A percentile compares a stretch with the other conserved stretches of the same genome.
Conservation (phyloP, 2,797 vertebrate genomes). For the Strix occidentalis region DNA sequence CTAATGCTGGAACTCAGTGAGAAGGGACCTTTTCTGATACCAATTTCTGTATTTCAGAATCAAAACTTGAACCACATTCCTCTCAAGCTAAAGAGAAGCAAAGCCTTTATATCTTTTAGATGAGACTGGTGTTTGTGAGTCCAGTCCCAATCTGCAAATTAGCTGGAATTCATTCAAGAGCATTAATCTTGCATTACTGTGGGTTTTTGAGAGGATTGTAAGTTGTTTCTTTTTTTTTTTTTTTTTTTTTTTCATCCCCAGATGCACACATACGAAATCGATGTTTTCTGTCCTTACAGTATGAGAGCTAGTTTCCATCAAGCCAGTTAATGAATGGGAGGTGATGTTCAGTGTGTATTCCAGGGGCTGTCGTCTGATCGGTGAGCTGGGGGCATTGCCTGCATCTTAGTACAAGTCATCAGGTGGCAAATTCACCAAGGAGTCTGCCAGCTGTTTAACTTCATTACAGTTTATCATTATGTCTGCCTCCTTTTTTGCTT, state of each 20-base stretch:
- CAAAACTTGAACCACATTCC: not conserved
- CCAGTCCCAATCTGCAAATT: not conserved
- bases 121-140: not conserved
- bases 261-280: not conserved
- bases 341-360: conserved; percentile 32
- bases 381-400: conserved; percentile 77
- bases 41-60: not conserved
- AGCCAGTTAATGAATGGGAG: conserved; percentile 61
- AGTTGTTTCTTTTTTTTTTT: not conserved
- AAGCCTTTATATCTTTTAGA: not conserved
- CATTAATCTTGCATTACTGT: not conserved
- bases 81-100: not conserved
- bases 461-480: conserved; percentile 75
- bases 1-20: not conserved
- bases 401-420: conserved; percentile 72
- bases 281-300: conserved; percentile 9
- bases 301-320: conserved; percentile 23
- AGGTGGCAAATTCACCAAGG: conserved; percentile 80
- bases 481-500: conserved; percentile 69
- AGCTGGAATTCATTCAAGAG: not conserved
- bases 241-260: not conserved
- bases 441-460: conserved; percentile 80
- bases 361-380: conserved; percentile 58
- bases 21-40: not conserved
- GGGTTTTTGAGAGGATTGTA: not conserved